Evolutionary conservation across 2,888 invertebrate genomes (phyloP), one percentile per base, ranked within the genome.

Genomic region (Allophyes oxyacanthae): DNA sequence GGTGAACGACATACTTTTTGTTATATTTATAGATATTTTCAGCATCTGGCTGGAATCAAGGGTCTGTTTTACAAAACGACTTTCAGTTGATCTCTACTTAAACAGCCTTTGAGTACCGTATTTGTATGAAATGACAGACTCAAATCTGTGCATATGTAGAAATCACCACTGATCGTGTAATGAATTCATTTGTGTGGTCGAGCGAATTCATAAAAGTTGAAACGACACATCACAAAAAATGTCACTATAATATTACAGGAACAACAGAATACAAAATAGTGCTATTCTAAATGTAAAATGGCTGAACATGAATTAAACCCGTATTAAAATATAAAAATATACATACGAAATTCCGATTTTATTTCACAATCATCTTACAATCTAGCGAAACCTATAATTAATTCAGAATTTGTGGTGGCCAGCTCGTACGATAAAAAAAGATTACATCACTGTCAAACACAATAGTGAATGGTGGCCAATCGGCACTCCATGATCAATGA

Each of bases 261-360:
- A 41, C 13, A 20, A 14, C 9, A 49, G 11, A 13, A 0, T 4
- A 46, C 2, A 20, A 4, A 20, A 20, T 20, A 4, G 20, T 20
- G 20, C 9, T 28, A 6, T 6, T 28, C 45, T 51, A 41, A 58
- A n/a, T n/a, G n/a, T n/a, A n/a, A n/a, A n/a, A 44, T 44, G 25
- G 11, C 38, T 42, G 49, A 40, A 42, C 2, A 30, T 59, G 42
- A 49, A 40, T 11, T 36, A 71, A 66, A 67, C 66, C 66, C 66
- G 67, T 72, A 67, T 44, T 44, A 30, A 46, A 51, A 50, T 50
- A 42, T 64, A 52, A 64, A 69, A 65, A 66, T 53, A 50, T 40
- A 34, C 32, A 50, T 40, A 34, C 32, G 36, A 51, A 46, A 40
- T 41, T 14, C 51, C 15, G 4, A 11, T 48, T 58, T 58, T 65